Evolutionary conservation across 2,797 vertebrate species (phyloP), one percentile per base, ranked within the genome.

Genomic region (Poeciliopsis presidionis): DNA sequence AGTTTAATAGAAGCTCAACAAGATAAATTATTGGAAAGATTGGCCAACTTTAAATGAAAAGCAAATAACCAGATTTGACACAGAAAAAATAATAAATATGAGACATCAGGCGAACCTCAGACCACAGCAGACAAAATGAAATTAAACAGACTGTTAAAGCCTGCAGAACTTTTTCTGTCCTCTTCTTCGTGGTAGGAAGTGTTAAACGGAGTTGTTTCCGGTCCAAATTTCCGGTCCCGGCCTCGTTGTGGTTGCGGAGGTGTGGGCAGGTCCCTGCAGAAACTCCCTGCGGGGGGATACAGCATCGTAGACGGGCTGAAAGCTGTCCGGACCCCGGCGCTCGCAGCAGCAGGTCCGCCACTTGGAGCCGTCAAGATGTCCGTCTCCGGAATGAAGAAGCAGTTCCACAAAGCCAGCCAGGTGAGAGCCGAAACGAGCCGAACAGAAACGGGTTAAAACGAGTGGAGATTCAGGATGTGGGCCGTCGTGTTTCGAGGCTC

Each of bases 361-460:
- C 65, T 47, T 33, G 46, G 18, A 61, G 73, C 41, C 53, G 13
- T 5, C 14, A 89, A 80, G 80, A 98, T 98, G 97, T 98, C 96
- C 30, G 95, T 97, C 78, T 95, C 97, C 67, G 97, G 97, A 84
- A 94, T 98, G 84, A 98, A 97, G 94, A 98, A 98, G 93, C 97
- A 97, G 94, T 96, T 98, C 67, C 97, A 97, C 90, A 98, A 97
- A 92, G 97, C 97, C 86, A 98, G 96, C 83, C 97, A 98, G 97
- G 97, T 97, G 94, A 92, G 79, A 45, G 43, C 3, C 67, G 71
- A 39, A 18, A 59, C 63, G 78, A 30, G 51, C 51, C 51, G 51
- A 55, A 47, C 3, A 8, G 51, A 55, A 55, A 53, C 36, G 12
- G 36, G 18, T 41, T 22, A 25, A 39, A 22, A 9, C 33, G 3